Percentiles rank a stretch among this genome's conserved stretches.
phyloP scores from a whole-genome alignment of 2,888 invertebrate species.

The Clitarchus hookeri region DNA sequence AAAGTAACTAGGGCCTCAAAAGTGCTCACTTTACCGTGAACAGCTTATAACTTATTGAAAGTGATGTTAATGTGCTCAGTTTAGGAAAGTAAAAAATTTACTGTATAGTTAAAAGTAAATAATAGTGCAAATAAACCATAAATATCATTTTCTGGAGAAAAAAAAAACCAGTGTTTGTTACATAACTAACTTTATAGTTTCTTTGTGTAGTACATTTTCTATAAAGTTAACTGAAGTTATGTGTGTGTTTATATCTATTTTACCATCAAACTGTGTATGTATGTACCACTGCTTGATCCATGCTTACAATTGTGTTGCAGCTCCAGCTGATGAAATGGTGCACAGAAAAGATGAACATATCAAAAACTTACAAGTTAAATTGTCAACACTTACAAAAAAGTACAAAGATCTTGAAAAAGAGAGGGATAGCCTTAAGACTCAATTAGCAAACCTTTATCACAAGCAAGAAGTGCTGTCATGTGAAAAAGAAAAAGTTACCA shows the following conservation, averaged over 20 bases:
- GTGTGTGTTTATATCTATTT: not conserved
- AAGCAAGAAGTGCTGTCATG: not conserved
- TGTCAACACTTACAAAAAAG: slow-evolving; percentile 29
- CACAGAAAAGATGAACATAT: slow-evolving; percentile 65
- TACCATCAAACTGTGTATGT: too few relatives aligned
- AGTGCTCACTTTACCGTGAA: too few relatives aligned
- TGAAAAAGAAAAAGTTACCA: not conserved
- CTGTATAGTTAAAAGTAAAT: too few relatives aligned
- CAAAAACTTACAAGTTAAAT: slow-evolving; percentile 59
- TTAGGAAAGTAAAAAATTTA: too few relatives aligned
- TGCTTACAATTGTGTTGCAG: slow-evolving; percentile 25
- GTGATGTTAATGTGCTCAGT: too few relatives aligned
- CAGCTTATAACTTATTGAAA: too few relatives aligned
- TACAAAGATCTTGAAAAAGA: slow-evolving; percentile 30
- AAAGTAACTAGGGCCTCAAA: too few relatives aligned
- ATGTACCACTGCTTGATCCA: not conserved
- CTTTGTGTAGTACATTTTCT: too few relatives aligned
- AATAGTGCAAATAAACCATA: too few relatives aligned
- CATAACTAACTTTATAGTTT: too few relatives aligned
- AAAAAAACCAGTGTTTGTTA: too few relatives aligned
- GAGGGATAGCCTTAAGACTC: slow-evolving; percentile 18
- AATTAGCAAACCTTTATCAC: slow-evolving; percentile 23
- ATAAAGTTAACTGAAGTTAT: not conserved
- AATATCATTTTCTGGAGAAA: too few relatives aligned
- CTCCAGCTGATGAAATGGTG: slow-evolving; percentile 49